phyloP scores from a whole-genome alignment of 1,140 invertebrate species.

The honey bee (Apis mellifera) region Amel_HAv3.1 CM009932.2:940501-941000 shows the following conservation, averaged over 20 bases:
- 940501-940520: conserved; percentile 17
- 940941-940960: too few relatives aligned
- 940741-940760: background rate
- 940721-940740: background rate
- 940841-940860: background rate
- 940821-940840: background rate
- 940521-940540: conserved; percentile 35
- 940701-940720: background rate
- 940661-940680: conserved; percentile 7
- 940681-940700: conserved; percentile 3
- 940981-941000: too few relatives aligned
- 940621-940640: conserved; percentile 47
- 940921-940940: too few relatives aligned
- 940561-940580: background rate
- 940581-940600: conserved; percentile 29
- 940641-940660: conserved; percentile 37
- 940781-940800: background rate
- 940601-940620: conserved; percentile 43
- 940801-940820: background rate
- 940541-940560: conserved; percentile 30
- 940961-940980: too few relatives aligned
- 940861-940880: background rate
- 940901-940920: too few relatives aligned
- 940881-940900: too few relatives aligned
- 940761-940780: background rate